phyloP scores from a whole-genome alignment of 2,888 invertebrate species.

The Ypsolopha scabrella region DNA sequence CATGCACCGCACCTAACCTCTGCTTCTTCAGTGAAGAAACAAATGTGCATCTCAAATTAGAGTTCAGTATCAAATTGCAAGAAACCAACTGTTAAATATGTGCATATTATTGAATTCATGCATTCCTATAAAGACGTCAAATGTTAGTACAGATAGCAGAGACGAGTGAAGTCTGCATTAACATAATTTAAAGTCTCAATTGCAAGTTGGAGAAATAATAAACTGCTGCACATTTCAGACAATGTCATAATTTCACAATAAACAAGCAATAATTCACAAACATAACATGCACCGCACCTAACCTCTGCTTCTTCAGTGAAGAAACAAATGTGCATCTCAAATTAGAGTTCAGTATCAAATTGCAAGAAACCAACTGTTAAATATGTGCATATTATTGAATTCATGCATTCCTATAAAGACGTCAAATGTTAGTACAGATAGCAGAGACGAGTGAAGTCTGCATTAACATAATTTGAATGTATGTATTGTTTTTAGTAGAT shows the following conservation, averaged over 20 bases:
- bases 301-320: conserved; percentile 51
- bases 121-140: conserved; percentile 61
- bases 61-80: conserved; percentile 48
- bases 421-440: conserved; percentile 25
- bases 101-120: conserved; percentile 58
- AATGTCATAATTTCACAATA: no score
- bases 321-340: conserved; percentile 49
- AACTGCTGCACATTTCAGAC: no score
- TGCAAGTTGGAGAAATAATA: no score
- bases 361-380: conserved; percentile 44
- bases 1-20: not conserved
- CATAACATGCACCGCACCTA: not conserved
- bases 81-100: conserved; percentile 46
- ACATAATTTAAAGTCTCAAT: no score
- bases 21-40: conserved; percentile 58
- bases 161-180: no score
- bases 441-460: no score
- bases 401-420: conserved; percentile 56
- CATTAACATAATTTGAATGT: conserved; percentile 17
- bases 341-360: conserved; percentile 41
- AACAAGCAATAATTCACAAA: not conserved
- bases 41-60: conserved; percentile 46
- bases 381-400: conserved; percentile 63
- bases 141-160: conserved; percentile 6
- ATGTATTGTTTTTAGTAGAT: conserved; percentile 1